Evolutionary conservation across 2,888 invertebrate genomes (phyloP).

Genomic region (Sinhomidia bicolor): DNA sequence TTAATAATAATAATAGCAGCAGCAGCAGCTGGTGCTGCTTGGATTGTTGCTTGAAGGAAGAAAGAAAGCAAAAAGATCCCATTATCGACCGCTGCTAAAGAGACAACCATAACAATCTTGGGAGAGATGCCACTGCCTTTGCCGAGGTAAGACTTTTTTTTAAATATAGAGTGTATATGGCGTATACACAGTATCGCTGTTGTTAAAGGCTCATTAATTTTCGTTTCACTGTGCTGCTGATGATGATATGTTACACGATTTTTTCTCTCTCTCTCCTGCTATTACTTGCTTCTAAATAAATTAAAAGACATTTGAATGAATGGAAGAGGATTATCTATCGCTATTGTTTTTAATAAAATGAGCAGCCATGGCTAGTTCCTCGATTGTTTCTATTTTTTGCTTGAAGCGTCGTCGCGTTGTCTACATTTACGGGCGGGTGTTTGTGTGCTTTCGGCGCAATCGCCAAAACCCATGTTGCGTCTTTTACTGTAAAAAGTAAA

Average conservation of each 20-base stretch:
- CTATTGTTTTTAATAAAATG: conserved; percentile 46
- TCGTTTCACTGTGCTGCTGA: conserved; percentile 45
- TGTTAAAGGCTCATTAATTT: conserved; percentile 69
- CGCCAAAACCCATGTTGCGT: neutral
- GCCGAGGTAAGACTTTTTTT: conserved; percentile 11
- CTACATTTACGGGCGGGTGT: neutral
- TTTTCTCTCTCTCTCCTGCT: too few species aligned
- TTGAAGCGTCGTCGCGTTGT: neutral
- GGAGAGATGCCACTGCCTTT: neutral
- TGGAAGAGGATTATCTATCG: neutral
- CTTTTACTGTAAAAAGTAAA: neutral
- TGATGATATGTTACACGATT: neutral
- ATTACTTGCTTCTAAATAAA: conserved; percentile 17
- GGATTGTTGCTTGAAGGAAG: conserved; percentile 29
- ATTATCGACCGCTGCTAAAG: neutral
- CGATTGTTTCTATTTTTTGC: conserved; percentile 42
- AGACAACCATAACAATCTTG: too few species aligned
- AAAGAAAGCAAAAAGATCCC: neutral
- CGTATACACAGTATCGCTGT: conserved; percentile 6
- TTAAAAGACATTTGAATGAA: conserved; percentile 41
- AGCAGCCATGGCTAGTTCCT: neutral
- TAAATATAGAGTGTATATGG: too few species aligned
- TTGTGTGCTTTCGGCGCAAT: neutral
- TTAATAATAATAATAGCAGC: neutral
- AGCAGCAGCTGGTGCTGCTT: too few species aligned